These are phyloP conservation scores for Achatina immaculata DNA, from an alignment of 1,140 invertebrate species.

Conservation along the genomic window DNA sequence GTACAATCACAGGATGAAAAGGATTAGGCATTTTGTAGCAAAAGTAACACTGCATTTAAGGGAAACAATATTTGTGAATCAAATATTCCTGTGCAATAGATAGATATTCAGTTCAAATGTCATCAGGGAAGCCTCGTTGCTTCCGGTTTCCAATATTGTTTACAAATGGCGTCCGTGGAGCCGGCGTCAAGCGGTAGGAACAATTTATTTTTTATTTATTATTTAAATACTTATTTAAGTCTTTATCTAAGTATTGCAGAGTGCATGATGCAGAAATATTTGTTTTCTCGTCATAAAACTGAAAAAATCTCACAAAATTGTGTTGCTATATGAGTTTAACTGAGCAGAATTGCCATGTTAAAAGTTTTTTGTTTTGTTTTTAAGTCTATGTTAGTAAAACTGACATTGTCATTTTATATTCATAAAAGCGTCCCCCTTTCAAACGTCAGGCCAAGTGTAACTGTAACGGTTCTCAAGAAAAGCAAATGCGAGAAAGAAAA, in stretches of 20 bases:
- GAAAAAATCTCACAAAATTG: neutral
- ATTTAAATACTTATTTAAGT: neutral
- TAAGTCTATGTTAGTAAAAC: no score
- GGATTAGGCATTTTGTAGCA: no score
- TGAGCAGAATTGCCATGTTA: neutral
- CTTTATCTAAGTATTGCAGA: neutral
- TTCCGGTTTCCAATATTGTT: conserved; percentile 12
- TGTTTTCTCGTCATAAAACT: neutral
- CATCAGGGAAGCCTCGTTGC: neutral
- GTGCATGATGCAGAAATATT: neutral
- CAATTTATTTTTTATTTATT: neutral
- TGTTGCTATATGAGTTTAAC: neutral
- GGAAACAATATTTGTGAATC: no score
- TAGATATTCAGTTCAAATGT: neutral
- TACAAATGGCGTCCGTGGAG: conserved; percentile 28
- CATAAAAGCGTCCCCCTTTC: no score
- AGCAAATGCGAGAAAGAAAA: no score
- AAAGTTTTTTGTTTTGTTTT: no score
- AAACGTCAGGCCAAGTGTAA: no score
- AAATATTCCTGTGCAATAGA: no score
- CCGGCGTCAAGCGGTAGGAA: neutral
- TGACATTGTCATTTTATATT: no score
- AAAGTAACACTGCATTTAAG: no score
- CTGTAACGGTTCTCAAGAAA: no score
- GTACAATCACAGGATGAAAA: no score